Conservation (phyloP, 1,140 invertebrate genomes). For the Wiebesia pumilae region DNA sequence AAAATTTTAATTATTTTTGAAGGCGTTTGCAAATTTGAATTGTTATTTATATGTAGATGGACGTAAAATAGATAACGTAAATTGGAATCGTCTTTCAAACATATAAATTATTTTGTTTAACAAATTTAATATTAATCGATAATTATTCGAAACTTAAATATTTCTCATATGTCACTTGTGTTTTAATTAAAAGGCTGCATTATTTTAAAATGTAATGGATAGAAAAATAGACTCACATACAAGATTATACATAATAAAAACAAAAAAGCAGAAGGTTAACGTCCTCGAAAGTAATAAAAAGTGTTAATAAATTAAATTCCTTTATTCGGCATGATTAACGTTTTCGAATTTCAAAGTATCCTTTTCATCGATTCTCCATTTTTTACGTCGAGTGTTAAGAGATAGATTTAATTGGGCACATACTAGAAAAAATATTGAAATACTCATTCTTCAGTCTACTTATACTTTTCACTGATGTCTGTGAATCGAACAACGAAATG, state of each 20-base stretch:
- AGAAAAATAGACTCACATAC: neutral
- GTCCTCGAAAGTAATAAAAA: neutral
- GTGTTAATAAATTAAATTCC: conserved; percentile 54
- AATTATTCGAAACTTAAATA: neutral
- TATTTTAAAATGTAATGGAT: neutral
- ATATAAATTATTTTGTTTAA: neutral
- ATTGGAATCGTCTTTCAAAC: neutral
- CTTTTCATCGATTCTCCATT: neutral
- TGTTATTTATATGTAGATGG: too few species aligned
- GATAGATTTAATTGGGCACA: neutral
- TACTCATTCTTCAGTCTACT: neutral
- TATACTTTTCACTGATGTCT: neutral
- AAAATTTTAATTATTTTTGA: too few species aligned
- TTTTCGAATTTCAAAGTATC: conserved; percentile 28
- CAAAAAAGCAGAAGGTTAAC: neutral
- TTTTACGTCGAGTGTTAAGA: neutral
- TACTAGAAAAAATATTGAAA: conserved; percentile 17
- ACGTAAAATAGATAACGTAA: too few species aligned
- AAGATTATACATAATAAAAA: neutral
- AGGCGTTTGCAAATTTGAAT: too few species aligned
- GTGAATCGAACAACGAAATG: neutral
- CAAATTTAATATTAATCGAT: neutral
- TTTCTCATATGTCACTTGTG: neutral
- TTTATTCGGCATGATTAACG: conserved; percentile 53
- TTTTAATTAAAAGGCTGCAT: neutral